Evolutionary conservation across 2,113 vertebrate genomes (phyloP), one percentile per base, ranked within the genome.

Genomic region (Dromas ardeola): DNA sequence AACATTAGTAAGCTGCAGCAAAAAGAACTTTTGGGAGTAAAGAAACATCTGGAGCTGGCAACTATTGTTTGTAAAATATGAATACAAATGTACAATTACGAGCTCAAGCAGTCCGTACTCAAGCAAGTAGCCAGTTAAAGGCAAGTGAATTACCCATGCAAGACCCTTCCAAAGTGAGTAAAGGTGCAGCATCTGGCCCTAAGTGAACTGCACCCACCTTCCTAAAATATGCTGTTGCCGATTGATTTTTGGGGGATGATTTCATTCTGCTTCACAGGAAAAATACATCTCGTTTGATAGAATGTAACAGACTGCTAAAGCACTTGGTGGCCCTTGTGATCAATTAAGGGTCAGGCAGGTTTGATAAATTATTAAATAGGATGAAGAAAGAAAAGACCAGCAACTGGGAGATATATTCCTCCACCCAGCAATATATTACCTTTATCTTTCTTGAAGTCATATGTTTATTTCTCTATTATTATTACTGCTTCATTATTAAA

Each of bases 291-390:
- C 15, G 1, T 92, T 79, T 95, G 82, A 95, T 49, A 79, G 86
- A 94, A 73, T 34, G 26, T 50, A 94, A 89, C 66, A 81, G 95
- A 63, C 90, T 88, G 95, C 88, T 92, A 92, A 96, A 97, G 88
- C 88, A 94, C 88, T 94, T 93, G 77, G 89, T 93, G 85, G 87
- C 52, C 84, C 80, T 90, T 95, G 91, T 95, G 96, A 93, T 96
- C 97, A 95, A 91, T 95, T 96, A 92, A 87, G 78, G 91, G 95
- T 92, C 92, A 96, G 88, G 67, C 56, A 49, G 56, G 63, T 66
- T 91, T 95, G 77, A 85, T 97, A 94, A 96, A 98, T 96, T 93
- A 96, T 97, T 97, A 93, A 97, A 71, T 29, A 80, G 63, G 3
- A 49, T 50, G 77, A 95, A 91, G 80, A 73, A 95, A 93, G 43